Evolutionary conservation across 2,888 invertebrate species (phyloP), one percentile per base, ranked within the genome.

Genomic region (Caenorhabditis sp.): DNA sequence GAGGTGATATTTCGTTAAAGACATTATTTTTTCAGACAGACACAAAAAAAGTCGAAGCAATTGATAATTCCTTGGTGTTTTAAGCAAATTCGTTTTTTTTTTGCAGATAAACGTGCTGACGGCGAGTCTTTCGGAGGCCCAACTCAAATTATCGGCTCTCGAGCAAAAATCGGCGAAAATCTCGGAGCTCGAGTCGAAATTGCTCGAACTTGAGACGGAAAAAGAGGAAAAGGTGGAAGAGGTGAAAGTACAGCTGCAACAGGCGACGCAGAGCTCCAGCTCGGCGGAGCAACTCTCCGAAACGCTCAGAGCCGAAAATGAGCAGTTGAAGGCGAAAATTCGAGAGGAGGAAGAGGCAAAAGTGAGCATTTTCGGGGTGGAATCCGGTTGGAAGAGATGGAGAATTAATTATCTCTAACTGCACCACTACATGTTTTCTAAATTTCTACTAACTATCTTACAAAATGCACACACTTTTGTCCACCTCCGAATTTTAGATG

Each of bases 21-120:
- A 15, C 22, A 11, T n/a, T 24, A n/a, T n/a, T n/a, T n/a, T n/a
- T n/a, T 32, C 30, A 30, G 30, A 30, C n/a, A n/a, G n/a, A n/a
- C n/a, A n/a, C n/a, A n/a, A n/a, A n/a, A n/a, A n/a, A n/a, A n/a
- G n/a, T n/a, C n/a, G n/a, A n/a, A n/a, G n/a, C n/a, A n/a, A n/a
- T n/a, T n/a, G n/a, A n/a, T n/a, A n/a, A n/a, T n/a, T n/a, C n/a
- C n/a, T n/a, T n/a, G n/a, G 30, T 30, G 30, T 30, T 45, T 45
- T 20, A 17, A 20, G 5, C 20, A 26, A 26, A 26, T 48, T 26
- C n/a, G n/a, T 48, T 13, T 48, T 2, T 1, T 30, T 52, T 15
- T 65, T 66, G 9, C 50, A 72, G 72, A 72, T 72, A 62, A 72
- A 63, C 26, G 41, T 46, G 4, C 55, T 71, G 2, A 62, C 61